These are phyloP conservation scores for Diphyllodes magnificus DNA, from an alignment of 2,113 vertebrate species.

Conservation along the genomic window DNA sequence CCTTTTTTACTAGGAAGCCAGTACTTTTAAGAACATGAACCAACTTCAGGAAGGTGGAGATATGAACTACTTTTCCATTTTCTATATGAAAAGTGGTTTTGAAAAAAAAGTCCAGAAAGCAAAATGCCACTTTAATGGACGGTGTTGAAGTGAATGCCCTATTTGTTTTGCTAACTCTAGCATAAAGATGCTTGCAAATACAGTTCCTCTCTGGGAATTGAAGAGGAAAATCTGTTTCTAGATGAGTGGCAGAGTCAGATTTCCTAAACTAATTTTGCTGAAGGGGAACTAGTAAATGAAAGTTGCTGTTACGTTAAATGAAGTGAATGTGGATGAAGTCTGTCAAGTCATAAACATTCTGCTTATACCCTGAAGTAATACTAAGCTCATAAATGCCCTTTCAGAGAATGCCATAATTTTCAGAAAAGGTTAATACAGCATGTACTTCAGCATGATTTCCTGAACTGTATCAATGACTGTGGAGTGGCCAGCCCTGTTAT, in stretches of 20 bases:
- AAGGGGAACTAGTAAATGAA: conserved; percentile 34
- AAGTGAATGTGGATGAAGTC: conserved; percentile 24
- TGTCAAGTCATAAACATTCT: conserved; percentile 51
- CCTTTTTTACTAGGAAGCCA: neutral
- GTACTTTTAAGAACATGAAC: neutral
- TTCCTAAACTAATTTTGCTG: conserved; percentile 57
- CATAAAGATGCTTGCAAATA: conserved; percentile 13
- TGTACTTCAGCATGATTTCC: conserved; percentile 13
- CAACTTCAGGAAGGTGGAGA: neutral
- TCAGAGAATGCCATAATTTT: conserved; percentile 40
- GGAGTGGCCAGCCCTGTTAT: neutral
- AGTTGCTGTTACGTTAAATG: conserved; percentile 41
- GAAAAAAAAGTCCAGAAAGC: neutral
- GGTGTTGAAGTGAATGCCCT: neutral
- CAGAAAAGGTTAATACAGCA: conserved; percentile 19
- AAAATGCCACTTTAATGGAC: neutral
- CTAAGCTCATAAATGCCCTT: conserved; percentile 55
- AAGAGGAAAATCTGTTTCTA: conserved; percentile 37
- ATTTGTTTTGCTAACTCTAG: neutral
- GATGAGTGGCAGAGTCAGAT: conserved; percentile 42
- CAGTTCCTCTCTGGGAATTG: neutral
- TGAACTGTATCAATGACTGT: neutral
- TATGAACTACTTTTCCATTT: neutral
- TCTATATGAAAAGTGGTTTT: neutral
- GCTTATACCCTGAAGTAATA: conserved; percentile 35